Conservation (phyloP, 2,888 invertebrate genomes). For the Thysanoteuthis rhombus region DNA sequence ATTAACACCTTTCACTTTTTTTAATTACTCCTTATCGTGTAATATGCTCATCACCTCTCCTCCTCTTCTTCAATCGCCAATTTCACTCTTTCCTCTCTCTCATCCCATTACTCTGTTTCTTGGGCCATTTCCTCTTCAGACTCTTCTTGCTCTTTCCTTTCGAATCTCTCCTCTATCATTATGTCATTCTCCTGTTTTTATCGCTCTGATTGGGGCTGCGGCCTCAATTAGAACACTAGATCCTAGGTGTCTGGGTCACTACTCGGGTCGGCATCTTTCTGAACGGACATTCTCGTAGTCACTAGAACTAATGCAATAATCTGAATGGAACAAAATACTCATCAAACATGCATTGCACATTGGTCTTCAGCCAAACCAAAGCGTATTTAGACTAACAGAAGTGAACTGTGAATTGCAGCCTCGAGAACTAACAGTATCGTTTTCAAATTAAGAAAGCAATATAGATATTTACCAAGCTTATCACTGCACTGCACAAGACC, state of each 20-base stretch:
- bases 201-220: not conserved
- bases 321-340: not conserved
- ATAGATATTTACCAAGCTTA: not conserved
- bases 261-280: not conserved
- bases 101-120: too few relatives aligned
- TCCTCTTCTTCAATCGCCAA: too few relatives aligned
- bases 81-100: too few relatives aligned
- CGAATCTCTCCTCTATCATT: too few relatives aligned
- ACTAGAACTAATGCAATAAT: not conserved
- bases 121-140: too few relatives aligned
- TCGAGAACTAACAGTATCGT: not conserved
- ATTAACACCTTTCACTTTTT: too few relatives aligned
- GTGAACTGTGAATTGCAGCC: not conserved
- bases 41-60: too few relatives aligned
- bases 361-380: not conserved
- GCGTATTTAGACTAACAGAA: not conserved
- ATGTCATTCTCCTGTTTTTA: too few relatives aligned
- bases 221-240: not conserved
- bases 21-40: too few relatives aligned
- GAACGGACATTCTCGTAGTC: not conserved
- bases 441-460: not conserved
- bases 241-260: not conserved
- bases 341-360: not conserved
- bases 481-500: too few relatives aligned
- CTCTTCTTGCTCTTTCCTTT: too few relatives aligned